Percentiles rank a stretch among this genome's conserved stretches.
Conservation (phyloP, 2,113 vertebrate species). For the Ia io region DNA sequence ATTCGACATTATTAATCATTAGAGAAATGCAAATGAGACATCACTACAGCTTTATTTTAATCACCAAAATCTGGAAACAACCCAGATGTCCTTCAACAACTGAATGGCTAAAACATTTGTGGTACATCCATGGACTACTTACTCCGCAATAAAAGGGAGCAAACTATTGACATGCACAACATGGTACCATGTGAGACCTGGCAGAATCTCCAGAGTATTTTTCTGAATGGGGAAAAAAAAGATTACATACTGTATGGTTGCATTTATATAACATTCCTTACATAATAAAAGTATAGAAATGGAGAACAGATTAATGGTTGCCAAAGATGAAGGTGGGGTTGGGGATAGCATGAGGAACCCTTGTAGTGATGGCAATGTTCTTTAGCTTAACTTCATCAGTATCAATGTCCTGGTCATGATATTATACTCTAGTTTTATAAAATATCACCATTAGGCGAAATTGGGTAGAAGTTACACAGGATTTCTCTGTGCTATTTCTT, state of each 20-base stretch:
- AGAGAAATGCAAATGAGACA: neutral
- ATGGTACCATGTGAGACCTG: neutral
- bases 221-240: neutral
- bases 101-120: neutral
- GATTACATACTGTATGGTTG: neutral
- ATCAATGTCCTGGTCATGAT: neutral
- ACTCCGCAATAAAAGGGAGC: neutral
- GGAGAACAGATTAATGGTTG: neutral
- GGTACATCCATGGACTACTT: neutral
- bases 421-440: neutral
- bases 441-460: neutral
- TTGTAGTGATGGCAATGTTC: neutral
- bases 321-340: neutral
- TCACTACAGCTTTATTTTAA: neutral
- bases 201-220: neutral
- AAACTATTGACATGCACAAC: neutral
- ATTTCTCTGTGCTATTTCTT: neutral
- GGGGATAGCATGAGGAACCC: no score
- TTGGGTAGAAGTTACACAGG: neutral
- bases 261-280: neutral
- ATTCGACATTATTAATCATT: neutral
- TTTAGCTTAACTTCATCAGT: neutral
- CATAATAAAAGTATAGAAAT: conserved; percentile 15
- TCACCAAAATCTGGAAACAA: neutral
- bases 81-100: neutral